Evolutionary conservation across 1,140 invertebrate genomes (phyloP), one percentile per base, ranked within the genome.

Genomic region (Drosophila varians): DNA sequence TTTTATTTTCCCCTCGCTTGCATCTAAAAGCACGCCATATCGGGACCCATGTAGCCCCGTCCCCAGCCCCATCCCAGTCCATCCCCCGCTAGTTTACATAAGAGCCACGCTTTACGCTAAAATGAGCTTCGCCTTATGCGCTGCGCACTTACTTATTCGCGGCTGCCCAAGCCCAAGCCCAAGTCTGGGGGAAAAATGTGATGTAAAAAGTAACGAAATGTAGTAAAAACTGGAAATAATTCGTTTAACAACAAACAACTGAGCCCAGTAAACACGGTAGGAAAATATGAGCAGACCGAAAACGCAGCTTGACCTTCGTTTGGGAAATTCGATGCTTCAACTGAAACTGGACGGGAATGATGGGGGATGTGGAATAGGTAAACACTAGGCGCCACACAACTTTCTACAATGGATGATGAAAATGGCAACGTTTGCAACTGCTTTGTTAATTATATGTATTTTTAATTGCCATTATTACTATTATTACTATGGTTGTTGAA

Each of bases 291-390:
- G 28, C 25, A 72, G 53, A 48, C 55, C 66, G 43, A 79, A 84
- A 83, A 74, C 72, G 64, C 82, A 80, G 82, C 66, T 80, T 76
- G 77, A 86, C 80, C 80, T 86, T 74, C 71, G 72, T 8, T 55
- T 53, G 64, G 64, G 80, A 73, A 84, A 84, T 84, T 86, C 49
- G 80, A 84, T 86, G 75, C 80, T 48, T 18, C 14, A 7, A 31
- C 16, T 31, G 42, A 7, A 7, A 31, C 16, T 31, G 42, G 8
- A 9, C 16, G 19, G 6, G 18, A 11, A 14, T 8, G 7, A n/a
- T n/a, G n/a, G n/a, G 40, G 12, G 9, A n/a, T 5, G 14, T n/a
- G 47, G 12, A 23, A 11, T 28, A 42, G 34, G 19, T 40, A n/a
- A 42, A 7, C 3, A 16, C 53, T 72, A 51, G 58, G 65, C 77